These are phyloP conservation scores for Chiridota heheva DNA, from an alignment of 35 echinoderm and acorn worm genomes.

Conservation along the genomic window DNA sequence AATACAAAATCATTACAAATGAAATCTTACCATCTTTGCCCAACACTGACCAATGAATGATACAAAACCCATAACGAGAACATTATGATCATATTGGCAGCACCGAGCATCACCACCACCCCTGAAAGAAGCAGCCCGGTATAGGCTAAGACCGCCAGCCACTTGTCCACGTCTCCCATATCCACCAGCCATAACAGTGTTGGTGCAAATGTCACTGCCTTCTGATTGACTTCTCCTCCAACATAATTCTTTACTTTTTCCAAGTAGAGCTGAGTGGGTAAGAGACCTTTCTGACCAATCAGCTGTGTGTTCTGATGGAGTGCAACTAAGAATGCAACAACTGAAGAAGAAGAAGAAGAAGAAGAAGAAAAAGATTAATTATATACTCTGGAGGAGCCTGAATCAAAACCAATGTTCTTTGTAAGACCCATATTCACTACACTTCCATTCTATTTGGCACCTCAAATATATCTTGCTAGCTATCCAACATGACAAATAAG, in stretches of 20 bases:
- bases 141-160: conserved; percentile 82
- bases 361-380: conserved; percentile 4
- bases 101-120: conserved; percentile 58
- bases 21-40: conserved; percentile 90
- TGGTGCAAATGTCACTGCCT: conserved; percentile 74
- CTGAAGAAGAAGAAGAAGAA: conserved; percentile 26
- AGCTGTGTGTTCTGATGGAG: conserved; percentile 91
- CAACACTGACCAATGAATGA: conserved; percentile 93
- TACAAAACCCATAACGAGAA: conserved; percentile 73
- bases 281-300: conserved; percentile 65
- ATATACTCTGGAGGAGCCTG: not conserved
- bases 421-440: not conserved
- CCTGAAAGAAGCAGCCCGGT: conserved; percentile 69
- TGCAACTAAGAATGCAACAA: conserved; percentile 89
- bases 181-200: conserved; percentile 82
- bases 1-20: not conserved
- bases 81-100: conserved; percentile 96
- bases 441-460: not conserved
- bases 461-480: not conserved
- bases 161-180: conserved; percentile 64
- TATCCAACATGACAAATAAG: not conserved
- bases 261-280: conserved; percentile 75
- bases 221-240: conserved; percentile 49
- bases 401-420: not conserved
- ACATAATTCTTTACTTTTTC: conserved; percentile 81